Evolutionary conservation across 2,797 vertebrate genomes (phyloP), one percentile per base, ranked within the genome.

Genomic region (Cheirogaleus major): DNA sequence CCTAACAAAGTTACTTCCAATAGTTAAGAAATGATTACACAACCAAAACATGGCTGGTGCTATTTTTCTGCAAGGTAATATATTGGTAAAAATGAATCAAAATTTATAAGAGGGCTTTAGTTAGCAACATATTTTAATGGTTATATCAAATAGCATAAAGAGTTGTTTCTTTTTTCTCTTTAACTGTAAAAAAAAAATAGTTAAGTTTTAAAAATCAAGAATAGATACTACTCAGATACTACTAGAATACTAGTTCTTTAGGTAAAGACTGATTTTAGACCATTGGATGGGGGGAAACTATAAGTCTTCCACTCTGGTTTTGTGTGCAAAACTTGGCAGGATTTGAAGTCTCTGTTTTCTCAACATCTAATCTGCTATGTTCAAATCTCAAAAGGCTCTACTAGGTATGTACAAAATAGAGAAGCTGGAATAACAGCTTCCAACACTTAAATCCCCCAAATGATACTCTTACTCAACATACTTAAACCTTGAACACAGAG

Each of bases 61-160:
- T 81, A 59, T 91, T 93, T 67, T 96, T 82, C 72, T 89, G 23
- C 84, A 96, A 69, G 48, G 61, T 72, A 96, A 82, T 41, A 80
- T 35, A 35, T 0, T 43, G 15, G 61, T 25, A 90, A 96, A 95
- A 95, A 83, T 35, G 4, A 86, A 85, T 86, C 32, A 52, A 82
- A 87, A 89, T 23, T 79, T 93, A 61, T 65, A 83, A 76, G 65
- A 97, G 32, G 75, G 27, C 57, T 89, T 83, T 23, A 93, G 78
- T 83, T 23, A 93, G 78, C 27, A 94, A n/a, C 13, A 27, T 85
- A 80, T 80, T 95, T 91, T 79, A 95, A 94, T 81, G 3, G 63
- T 52, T 89, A 81, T 30, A 96, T 69, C 27, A 65, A 96, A 75
- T n/a, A 81, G 50, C 65, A 93, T 63, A 75, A 93, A 95, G 84